Base-by-base conservation (phyloP, 2,888 invertebrate species). In the Autographa gamma region DNA sequence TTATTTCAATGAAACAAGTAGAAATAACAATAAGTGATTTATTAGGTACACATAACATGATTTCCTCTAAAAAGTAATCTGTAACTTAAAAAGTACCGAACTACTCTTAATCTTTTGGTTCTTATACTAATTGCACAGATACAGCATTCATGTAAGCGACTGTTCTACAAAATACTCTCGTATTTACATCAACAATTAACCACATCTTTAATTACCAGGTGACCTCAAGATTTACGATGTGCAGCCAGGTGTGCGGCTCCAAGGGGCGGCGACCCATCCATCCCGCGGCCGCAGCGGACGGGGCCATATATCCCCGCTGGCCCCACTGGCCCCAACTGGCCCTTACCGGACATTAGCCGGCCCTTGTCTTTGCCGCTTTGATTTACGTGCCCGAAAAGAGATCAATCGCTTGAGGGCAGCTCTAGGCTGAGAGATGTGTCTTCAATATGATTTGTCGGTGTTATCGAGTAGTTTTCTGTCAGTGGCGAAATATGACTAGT, bases 291-390 rank as follows among this genome's bases (percentile, higher is more conserved):
- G 52, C 80, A 73, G 76, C 38, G 79, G 67, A 32, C 43, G 63
- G 65, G 63, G 70, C 79, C 74, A 82, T 83, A 71, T 79, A 82
- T 79, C 78, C 76, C 82, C 79, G 82, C 74, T 80, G 48, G 43
- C 77, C 80, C 73, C 75, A 77, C 25, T 25, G 25, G 25, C 25
- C 25, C 25, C 25, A 77, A 78, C 77, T 79, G 82, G 78, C 84
- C 86, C 90, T 82, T 76, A 86, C 86, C 89, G 84, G 81, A 86
- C 91, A 90, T 92, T 91, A 91, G 83, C 91, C 91, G 87, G 89
- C 92, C 92, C 92, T 90, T 87, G 92, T 91, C 91, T 90, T 91
- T 89, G 86, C 85, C 87, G 80, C 92, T 93, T 93, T 94, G 94
- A 95, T 94, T 94, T 95, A 93, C 93, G 86, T 86, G 86, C 82